A percentile compares a stretch with the other conserved stretches of the same genome.
phyloP scores from a whole-genome alignment of 1,140 invertebrate genomes.

The Saxidomus purpurata region DNA sequence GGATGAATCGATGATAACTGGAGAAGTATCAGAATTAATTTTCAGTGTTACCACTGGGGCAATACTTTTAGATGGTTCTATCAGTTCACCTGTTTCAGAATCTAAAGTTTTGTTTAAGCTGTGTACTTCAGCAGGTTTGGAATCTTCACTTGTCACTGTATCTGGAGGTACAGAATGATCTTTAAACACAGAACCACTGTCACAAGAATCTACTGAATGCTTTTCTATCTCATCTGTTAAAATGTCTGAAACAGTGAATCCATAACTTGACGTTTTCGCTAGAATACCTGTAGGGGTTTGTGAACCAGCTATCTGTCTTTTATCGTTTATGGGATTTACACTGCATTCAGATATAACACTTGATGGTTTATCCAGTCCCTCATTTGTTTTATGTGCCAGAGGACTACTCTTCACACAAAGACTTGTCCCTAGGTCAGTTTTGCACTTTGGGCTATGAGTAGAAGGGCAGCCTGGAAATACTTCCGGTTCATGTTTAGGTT shows the following conservation, averaged over 20 bases:
- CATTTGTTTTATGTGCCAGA: not conserved
- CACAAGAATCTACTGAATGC: not conserved
- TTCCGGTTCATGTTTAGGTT: not conserved
- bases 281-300: not conserved
- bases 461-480: not conserved
- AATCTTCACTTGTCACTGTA: not conserved
- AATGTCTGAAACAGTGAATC: constrained; percentile 22
- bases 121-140: not conserved
- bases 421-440: not conserved
- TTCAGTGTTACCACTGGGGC: not conserved
- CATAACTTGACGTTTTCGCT: constrained; percentile 21
- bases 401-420: too few relatives aligned
- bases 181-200: not conserved
- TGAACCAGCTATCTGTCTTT: not conserved
- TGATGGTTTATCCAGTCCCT: not conserved
- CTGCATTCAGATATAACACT: not conserved
- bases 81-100: not conserved
- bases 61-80: not conserved
- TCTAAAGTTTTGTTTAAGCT: not conserved
- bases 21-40: not conserved
- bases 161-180: not conserved
- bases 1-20: not conserved
- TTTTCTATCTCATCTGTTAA: constrained; percentile 2
- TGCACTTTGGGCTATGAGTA: not conserved
- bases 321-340: not conserved